A percentile compares a stretch with the other conserved stretches of the same genome.
These are phyloP conservation scores for Fissipunctia ypsillon DNA, from an alignment of 2,888 invertebrate genomes.

Conservation along the genomic window DNA sequence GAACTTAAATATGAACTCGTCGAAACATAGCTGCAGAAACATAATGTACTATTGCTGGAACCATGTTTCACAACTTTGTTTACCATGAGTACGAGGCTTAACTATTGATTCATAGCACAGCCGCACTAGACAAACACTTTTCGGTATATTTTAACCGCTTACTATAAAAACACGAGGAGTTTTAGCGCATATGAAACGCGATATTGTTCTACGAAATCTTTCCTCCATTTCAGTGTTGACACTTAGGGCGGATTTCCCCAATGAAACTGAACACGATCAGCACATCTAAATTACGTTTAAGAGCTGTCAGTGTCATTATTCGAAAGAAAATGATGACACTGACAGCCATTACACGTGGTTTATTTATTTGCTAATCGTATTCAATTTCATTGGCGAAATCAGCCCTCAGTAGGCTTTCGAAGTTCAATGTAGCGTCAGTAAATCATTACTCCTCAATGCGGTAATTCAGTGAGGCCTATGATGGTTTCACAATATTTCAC, in stretches of 20 bases:
- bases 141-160: background rate
- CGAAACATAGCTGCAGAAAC: background rate
- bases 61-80: background rate
- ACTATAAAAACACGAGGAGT: background rate
- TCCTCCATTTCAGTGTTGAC: background rate
- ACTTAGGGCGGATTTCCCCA: no score
- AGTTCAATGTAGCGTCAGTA: background rate
- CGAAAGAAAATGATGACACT: no score
- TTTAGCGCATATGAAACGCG: background rate
- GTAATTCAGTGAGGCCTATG: background rate
- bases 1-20: background rate
- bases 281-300: no score
- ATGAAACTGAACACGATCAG: no score
- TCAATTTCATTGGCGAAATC: no score
- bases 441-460: background rate
- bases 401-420: background rate
- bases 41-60: background rate
- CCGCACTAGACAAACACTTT: background rate
- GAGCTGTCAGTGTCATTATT: no score
- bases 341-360: no score
- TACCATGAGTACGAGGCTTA: background rate
- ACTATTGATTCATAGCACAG: background rate
- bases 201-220: no score
- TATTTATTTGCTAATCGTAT: no score
- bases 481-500: background rate